Evolutionary conservation across 2,888 invertebrate genomes (phyloP), one percentile per base, ranked within the genome.

Genomic region (Epistrophe eligans): DNA sequence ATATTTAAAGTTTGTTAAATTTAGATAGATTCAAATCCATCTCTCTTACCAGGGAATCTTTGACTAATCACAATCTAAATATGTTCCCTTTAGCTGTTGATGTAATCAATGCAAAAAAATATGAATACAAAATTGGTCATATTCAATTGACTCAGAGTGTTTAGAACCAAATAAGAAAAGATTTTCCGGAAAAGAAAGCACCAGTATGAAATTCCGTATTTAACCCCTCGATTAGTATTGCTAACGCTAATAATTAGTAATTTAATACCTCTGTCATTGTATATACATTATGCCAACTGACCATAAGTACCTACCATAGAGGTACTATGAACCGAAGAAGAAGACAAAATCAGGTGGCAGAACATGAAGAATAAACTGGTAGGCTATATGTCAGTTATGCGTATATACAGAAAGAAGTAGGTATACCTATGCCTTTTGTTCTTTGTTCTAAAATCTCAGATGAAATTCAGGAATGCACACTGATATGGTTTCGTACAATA

Each of bases 161-260:
- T 10, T 11, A 11, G 11, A 35, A 67, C 19, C 24, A 55, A 55
- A 35, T 35, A 35, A 55, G 70, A 24, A 55, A 70, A 55, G 24
- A 55, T 55, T 55, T 70, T 28, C 70, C 70, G 70, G 70, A 70
- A 70, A 70, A 40, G 40, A 70, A 70, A 55, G n/a, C 24, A 55
- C 62, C 24, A 55, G 52, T 17, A 70, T 55, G 55, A 24, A 55
- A 40, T 55, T 70, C 70, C n/a, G 28, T 5, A 70, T 70, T 70
- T 70, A 70, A 70, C 74, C 70, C 77, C 60, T 64, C 80, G 76
- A 81, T 84, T 70, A 76, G 79, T 77, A 81, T 77, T 81, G 81
- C 76, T 85, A 57, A 85, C 85, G 81, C 81, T 82, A 81, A 85
- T 85, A 81, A 85, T 82, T 85, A 55, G 81, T 50, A 85, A 85